A percentile compares a stretch with the other conserved stretches of the same genome.
These are phyloP conservation scores for Cavia aperea DNA, from an alignment of 2,113 vertebrate genomes.

Conservation along the genomic window DNA sequence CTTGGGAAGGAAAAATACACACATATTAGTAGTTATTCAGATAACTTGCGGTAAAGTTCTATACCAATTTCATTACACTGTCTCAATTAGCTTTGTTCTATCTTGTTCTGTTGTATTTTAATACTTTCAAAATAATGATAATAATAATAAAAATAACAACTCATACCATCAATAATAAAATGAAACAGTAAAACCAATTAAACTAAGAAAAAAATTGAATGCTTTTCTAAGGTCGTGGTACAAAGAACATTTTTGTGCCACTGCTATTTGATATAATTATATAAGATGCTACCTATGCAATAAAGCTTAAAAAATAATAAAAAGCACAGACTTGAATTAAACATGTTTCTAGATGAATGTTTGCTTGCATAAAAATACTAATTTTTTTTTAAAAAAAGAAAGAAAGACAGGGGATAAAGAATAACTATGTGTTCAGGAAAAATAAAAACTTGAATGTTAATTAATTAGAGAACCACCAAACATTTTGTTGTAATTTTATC, in stretches of 20 bases:
- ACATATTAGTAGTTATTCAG: background rate
- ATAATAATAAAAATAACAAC: too few species aligned
- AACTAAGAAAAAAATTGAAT: background rate
- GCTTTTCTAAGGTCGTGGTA: background rate
- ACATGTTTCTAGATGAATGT: background rate
- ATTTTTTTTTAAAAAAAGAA: background rate
- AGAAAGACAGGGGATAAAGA: background rate
- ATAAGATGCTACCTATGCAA: background rate
- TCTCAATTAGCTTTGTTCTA: too few species aligned
- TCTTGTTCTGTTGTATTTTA: too few species aligned
- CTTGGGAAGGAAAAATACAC: background rate
- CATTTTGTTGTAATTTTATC: background rate
- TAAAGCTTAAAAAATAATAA: background rate
- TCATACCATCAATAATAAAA: too few species aligned
- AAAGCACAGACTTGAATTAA: background rate
- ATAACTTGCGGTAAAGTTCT: too few species aligned
- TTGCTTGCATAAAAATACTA: conserved; percentile 2
- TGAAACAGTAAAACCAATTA: too few species aligned
- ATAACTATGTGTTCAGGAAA: background rate
- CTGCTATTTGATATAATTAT: background rate
- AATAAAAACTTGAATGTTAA: background rate
- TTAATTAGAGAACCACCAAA: background rate
- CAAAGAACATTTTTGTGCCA: background rate
- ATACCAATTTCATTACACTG: too few species aligned
- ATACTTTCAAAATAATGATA: too few species aligned